Percentiles rank a stretch among this genome's conserved stretches.
Evolutionary conservation across 1,140 invertebrate species (phyloP).

Genomic region (Elymnias hypermnestra): DNA sequence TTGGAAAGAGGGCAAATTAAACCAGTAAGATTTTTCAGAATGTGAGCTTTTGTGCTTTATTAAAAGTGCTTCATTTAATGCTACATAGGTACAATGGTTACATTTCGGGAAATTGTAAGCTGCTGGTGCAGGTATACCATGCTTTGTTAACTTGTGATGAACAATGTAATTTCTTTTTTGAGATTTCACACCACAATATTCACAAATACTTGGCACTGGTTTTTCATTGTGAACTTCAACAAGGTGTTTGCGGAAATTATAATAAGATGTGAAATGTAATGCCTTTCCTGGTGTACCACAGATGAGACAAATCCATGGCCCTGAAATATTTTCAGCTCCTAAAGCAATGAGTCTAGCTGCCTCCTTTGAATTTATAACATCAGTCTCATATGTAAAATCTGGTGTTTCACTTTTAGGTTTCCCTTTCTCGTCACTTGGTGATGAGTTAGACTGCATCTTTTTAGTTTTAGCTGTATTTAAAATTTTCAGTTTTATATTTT

Average conservation of each 20-base stretch:
- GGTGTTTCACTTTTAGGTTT: constrained; percentile 38
- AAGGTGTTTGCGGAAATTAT: constrained; percentile 86
- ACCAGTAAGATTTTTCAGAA: constrained; percentile 27
- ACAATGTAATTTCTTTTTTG: constrained; percentile 85
- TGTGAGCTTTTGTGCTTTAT: constrained; percentile 81
- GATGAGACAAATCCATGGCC: constrained; percentile 82
- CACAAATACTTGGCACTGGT: constrained; percentile 87
- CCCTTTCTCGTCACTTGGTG: constrained; percentile 28
- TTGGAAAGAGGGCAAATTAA: not conserved
- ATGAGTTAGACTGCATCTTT: constrained; percentile 31
- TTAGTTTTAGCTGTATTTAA: constrained; percentile 70
- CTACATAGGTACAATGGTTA: constrained; percentile 84
- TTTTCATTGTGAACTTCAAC: constrained; percentile 88
- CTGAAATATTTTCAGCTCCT: constrained; percentile 77
- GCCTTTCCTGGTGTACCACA: constrained; percentile 80
- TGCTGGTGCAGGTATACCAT: constrained; percentile 84
- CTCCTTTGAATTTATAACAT: constrained; percentile 65
- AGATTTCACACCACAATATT: constrained; percentile 88
- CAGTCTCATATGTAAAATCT: constrained; percentile 64
- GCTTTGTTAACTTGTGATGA: constrained; percentile 89
- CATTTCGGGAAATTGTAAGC: constrained; percentile 86
- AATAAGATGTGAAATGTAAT: constrained; percentile 85
- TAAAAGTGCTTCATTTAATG: constrained; percentile 81
- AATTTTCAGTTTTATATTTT: constrained; percentile 91
- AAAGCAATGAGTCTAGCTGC: constrained; percentile 68